Evolutionary conservation across 2,888 invertebrate species (phyloP).

Genomic region (Siphonodentalium dalli): DNA sequence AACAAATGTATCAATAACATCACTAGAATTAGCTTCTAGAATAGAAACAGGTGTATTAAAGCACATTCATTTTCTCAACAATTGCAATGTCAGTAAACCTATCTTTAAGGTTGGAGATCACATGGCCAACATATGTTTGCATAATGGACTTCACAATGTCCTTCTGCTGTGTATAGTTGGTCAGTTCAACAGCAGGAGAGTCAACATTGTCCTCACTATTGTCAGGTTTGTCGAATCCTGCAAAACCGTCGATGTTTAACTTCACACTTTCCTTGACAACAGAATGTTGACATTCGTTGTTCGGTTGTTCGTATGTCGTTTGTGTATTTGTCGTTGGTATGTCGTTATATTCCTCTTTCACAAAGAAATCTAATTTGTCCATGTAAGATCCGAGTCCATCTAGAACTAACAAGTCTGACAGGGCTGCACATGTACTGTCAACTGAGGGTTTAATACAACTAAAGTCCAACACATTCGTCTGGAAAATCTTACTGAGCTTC

Average conservation of each 20-base stretch:
- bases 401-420: constrained; percentile 10
- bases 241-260: not conserved
- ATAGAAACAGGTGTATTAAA: no score
- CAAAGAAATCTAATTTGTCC: constrained; percentile 6
- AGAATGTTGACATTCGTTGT: no score
- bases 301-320: no score
- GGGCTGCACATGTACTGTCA: not conserved
- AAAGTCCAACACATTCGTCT: not conserved
- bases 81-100: constrained; percentile 4
- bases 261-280: no score
- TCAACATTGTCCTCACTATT: not conserved
- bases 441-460: not conserved
- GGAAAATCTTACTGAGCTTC: constrained; percentile 1
- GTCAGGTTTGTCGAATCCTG: constrained; percentile 4
- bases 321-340: no score
- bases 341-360: not conserved
- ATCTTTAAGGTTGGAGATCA: constrained; percentile 6
- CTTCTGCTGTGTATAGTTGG: constrained; percentile 6
- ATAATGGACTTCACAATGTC: not conserved
- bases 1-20: not conserved
- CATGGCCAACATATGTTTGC: not conserved
- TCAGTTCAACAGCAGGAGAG: not conserved
- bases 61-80: constrained; percentile 1
- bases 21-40: constrained; percentile 1
- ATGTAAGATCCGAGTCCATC: constrained; percentile 18